phyloP scores from a whole-genome alignment of 2,797 vertebrate species.

The Tarsius wallacei region DNA sequence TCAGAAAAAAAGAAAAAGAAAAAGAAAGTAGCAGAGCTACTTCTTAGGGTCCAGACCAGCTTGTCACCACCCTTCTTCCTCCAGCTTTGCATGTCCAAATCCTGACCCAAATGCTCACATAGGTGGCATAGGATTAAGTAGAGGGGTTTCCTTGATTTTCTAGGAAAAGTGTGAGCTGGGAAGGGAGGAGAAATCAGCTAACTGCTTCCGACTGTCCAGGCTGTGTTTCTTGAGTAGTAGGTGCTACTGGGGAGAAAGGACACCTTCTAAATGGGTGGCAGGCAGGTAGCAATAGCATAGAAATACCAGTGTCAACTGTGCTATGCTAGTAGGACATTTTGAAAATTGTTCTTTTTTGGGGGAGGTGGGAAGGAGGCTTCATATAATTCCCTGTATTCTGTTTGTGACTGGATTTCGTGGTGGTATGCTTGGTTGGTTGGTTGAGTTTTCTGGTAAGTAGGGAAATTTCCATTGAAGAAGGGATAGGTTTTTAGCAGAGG shows the following conservation, averaged over 20 bases:
- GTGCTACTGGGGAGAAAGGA: not conserved
- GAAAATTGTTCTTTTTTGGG: not conserved
- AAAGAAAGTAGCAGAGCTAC: too few relatives aligned
- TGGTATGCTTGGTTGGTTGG: not conserved
- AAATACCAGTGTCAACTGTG: not conserved
- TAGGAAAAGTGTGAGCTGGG: not conserved
- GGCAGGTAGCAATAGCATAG: not conserved
- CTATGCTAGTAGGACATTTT: not conserved
- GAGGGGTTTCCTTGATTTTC: not conserved
- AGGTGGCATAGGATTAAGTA: not conserved
- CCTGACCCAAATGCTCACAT: not conserved
- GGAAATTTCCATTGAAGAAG: not conserved
- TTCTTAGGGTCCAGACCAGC: too few relatives aligned
- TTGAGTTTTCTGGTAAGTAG: not conserved
- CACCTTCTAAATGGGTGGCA: not conserved
- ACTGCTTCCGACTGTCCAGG: not conserved
- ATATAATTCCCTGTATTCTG: not conserved
- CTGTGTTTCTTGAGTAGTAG: not conserved
- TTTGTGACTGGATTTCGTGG: not conserved
- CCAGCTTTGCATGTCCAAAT: not conserved
- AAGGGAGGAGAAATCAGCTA: not conserved
- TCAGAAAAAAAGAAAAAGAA: too few relatives aligned
- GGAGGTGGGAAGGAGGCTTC: not conserved
- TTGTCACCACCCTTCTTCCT: not conserved
- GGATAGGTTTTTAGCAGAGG: constrained; percentile 4